phyloP scores from a whole-genome alignment of 2,797 vertebrate genomes.

The Enteromius unitaeniatus region DNA sequence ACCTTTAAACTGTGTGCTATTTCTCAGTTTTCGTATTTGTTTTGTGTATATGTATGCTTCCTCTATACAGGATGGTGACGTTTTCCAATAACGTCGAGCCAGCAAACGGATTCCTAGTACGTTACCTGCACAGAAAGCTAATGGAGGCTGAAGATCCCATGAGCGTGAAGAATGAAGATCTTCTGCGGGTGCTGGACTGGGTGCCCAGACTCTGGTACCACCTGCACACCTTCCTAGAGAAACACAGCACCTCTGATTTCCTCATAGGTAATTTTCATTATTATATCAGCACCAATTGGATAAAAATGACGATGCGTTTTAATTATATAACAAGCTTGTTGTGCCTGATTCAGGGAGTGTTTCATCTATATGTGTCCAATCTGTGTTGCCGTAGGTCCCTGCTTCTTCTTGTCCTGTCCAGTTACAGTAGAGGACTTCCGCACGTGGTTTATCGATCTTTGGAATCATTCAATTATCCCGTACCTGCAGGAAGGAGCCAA shows the following conservation, averaged over 20 bases:
- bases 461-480: constrained; percentile 99
- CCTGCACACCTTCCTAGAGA: constrained; percentile 97
- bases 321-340: background rate
- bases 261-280: constrained; percentile 85
- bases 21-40: background rate
- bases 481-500: constrained; percentile 97
- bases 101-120: constrained; percentile 95
- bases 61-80: constrained; percentile 89
- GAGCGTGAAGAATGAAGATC: constrained; percentile 88
- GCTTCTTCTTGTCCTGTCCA: constrained; percentile 97
- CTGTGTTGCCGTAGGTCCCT: constrained; percentile 82
- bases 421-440: constrained; percentile 95
- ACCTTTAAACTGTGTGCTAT: background rate
- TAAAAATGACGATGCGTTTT: background rate
- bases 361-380: background rate
- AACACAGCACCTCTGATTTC: constrained; percentile 98
- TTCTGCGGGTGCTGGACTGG: constrained; percentile 94
- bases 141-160: constrained; percentile 91
- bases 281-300: background rate
- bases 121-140: constrained; percentile 94
- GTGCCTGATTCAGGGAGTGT: background rate
- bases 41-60: background rate
- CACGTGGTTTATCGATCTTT: constrained; percentile 98
- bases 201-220: constrained; percentile 99
- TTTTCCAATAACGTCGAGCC: constrained; percentile 99